Evolutionary conservation across 1,140 invertebrate genomes (phyloP), one percentile per base, ranked within the genome.

Genomic region (Cydia pomonella): DNA sequence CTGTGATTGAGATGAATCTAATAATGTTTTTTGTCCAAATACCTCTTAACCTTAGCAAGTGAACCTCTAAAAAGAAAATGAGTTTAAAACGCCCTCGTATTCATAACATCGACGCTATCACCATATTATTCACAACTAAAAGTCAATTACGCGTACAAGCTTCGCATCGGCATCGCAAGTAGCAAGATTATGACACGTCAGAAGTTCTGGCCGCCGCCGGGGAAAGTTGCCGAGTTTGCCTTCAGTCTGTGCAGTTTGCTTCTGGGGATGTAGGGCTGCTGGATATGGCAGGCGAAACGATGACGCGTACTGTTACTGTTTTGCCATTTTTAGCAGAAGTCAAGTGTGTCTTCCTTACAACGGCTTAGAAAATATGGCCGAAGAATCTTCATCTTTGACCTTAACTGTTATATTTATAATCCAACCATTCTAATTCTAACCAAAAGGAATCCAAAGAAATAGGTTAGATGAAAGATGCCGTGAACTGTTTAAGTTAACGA

Each of bases 181-280:
- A 77, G 75, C 75, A 73, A 82, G 80, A 84, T 84, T 85, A 85
- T 85, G 80, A 85, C 80, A 80, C 79, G 75, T 82, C 80, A 81
- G 79, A 85, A 82, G 84, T 85, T 80, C 79, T 74, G 78, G 77
- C 73, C 80, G 79, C 77, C 79, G 75, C n/a, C n/a, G n/a, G 80
- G 78, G 84, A 84, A 82, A 81, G 83, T 85, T 84, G 78, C 73
- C 79, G 69, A 82, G 80, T 82, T 84, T 75, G 78, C 77, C 77
- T 81, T 76, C 80, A 38, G 33, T 38, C 33, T 38, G 33, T 33
- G 29, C 7, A 38, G 33, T 38, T 38, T 10, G 33, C 7, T 10
- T 38, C 33, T 38, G 79, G 73, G 74, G 27, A 29, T 63, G 21
- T 75, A 66, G 63, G 63, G 25, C 27, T 3, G 27, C 63, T 66